Base-by-base conservation (phyloP, 2,797 vertebrate genomes). In the Babyrousa celebensis region DNA sequence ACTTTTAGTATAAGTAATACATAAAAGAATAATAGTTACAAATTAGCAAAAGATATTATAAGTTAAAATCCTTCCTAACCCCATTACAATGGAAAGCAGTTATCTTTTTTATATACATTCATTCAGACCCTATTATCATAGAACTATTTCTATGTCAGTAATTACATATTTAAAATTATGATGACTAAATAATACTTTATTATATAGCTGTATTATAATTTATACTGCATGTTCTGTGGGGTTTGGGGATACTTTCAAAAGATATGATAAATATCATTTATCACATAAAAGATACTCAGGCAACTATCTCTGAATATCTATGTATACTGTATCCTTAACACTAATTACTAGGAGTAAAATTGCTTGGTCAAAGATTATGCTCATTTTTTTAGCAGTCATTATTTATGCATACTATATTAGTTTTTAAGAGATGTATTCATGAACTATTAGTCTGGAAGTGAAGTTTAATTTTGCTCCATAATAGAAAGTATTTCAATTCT, bases 101-200 rank as follows among this genome's bases (percentile, higher is more conserved):
- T 56, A 27, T 54, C 48, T 58, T 68, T 85, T 67, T 72, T 43
- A 40, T 40, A 67, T 82, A 56, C 11, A 62, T 56, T 96, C 12
- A 27, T 89, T 6, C 52, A 83, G 52, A 72, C 58, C 27, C 17
- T 63, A 54, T 48, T 82, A 83, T 27, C 68, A 90, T 83, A 8
- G 14, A 85, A 92, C 83, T 84, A 85, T 87, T 48, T 54, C 32
- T 65, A 32, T 56, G 18, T 74, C 52, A 75, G 56, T 78, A 84
- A 84, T 78, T 84, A 74, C 1, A 74, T 18, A 52, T 70, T 92
- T 90, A 78, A 87, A 86, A 79, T 90, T 70, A 70, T 70, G 65
- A 88, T 40, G 17, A 84, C 29, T 85, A 56, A 40, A 67, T 72
- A 72, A 32, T 80, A 94, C 86, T 72, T 60, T 3, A 20, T 60